Conservation (phyloP, 2,113 vertebrate species). For the Tylochromis polylepis region DNA sequence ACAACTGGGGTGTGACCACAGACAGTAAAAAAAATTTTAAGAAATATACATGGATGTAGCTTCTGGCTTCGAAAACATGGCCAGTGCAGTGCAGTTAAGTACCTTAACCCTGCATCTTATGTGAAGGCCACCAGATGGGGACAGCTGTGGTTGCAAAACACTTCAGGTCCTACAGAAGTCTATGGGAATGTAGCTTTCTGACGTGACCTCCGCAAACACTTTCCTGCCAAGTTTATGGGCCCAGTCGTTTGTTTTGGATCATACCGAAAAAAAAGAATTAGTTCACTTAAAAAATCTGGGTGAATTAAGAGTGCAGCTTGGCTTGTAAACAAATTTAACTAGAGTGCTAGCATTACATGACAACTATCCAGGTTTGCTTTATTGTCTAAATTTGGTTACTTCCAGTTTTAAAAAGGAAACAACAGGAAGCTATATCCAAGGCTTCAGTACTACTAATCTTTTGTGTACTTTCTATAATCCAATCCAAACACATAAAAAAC, state of each 20-base stretch:
- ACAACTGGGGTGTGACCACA: not conserved
- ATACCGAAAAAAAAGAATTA: rapidly evolving
- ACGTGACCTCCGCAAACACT: not conserved
- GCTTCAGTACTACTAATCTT: not conserved
- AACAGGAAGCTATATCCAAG: not conserved
- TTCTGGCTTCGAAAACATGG: not conserved
- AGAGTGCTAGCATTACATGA: not conserved
- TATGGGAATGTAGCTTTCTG: not conserved
- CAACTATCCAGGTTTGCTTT: not conserved
- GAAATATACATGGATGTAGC: not conserved
- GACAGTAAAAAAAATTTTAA: not conserved
- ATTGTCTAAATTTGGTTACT: not conserved
- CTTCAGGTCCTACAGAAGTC: not conserved
- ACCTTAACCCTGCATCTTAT: not conserved
- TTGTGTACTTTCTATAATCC: not conserved
- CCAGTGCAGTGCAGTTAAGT: not conserved
- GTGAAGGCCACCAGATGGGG: not conserved
- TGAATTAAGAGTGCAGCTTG: not conserved
- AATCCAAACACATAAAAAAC: not conserved
- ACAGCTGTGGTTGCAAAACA: not conserved
- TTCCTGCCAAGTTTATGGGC: not conserved
- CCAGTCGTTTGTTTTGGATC: not conserved
- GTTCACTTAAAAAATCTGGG: not conserved
- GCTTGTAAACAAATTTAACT: not conserved
- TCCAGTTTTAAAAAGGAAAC: not conserved